Conservation (phyloP, 1,140 invertebrate species). For the Cardiocondyla obscurior region DNA sequence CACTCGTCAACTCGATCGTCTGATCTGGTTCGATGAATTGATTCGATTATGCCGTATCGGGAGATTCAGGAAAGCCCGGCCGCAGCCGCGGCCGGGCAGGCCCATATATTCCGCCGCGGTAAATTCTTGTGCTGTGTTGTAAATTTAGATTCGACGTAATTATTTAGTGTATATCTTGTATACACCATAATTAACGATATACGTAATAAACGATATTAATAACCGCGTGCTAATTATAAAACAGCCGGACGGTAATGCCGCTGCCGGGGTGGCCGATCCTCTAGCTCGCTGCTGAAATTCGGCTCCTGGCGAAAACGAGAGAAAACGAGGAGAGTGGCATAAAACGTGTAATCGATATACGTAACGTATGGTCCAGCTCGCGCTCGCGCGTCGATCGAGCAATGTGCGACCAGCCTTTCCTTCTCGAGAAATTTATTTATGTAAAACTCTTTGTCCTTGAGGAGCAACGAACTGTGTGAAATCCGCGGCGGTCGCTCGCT, state of each 20-base stretch:
- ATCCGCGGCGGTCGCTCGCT: conserved; percentile 75
- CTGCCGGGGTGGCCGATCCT: conserved; percentile 25
- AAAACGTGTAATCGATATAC: conserved; percentile 75
- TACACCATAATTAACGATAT: conserved; percentile 78
- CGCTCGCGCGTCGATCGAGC: conserved; percentile 71
- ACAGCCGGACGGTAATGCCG: conserved; percentile 22
- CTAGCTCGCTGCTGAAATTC: conserved; percentile 16
- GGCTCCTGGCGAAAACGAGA: conserved; percentile 10
- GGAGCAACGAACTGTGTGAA: conserved; percentile 76
- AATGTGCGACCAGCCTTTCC: conserved; percentile 78
- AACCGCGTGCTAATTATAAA: conserved; percentile 21
- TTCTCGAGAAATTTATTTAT: conserved; percentile 82
- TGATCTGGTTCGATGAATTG: conserved; percentile 48
- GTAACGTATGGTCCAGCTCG: conserved; percentile 78
- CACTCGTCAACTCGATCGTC: conserved; percentile 43
- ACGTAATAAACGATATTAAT: conserved; percentile 77
- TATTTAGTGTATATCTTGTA: conserved; percentile 77
- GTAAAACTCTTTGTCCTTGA: conserved; percentile 79
- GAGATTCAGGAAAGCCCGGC: conserved; percentile 27
- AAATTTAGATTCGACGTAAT: conserved; percentile 82
- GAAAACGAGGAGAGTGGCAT: conserved; percentile 3
- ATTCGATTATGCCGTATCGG: conserved; percentile 53
- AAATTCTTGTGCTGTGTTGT: conserved; percentile 83
- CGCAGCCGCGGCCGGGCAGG: conserved; percentile 46
- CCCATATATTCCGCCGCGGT: conserved; percentile 75